A percentile compares a stretch with the other conserved stretches of the same genome.
These are phyloP conservation scores for Stictonetta naevosa DNA, from an alignment of 2,113 vertebrate species.

Conservation along the genomic window DNA sequence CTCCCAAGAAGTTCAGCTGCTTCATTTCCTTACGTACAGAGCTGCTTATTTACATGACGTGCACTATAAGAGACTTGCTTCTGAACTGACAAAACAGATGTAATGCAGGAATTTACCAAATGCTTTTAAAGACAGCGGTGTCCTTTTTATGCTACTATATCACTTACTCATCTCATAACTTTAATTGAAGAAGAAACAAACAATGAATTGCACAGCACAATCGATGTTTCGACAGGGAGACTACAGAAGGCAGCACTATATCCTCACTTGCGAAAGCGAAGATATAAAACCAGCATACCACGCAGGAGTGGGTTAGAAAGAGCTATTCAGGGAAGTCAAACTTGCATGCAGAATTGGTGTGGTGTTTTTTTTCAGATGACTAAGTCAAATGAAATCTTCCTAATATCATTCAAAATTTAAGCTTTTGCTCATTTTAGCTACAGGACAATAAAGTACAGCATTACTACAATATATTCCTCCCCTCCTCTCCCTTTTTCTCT, in stretches of 20 bases:
- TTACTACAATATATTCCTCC: background rate
- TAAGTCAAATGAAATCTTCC: background rate
- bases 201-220: background rate
- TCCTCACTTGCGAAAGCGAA: background rate
- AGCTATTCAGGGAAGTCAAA: constrained; percentile 10
- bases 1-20: background rate
- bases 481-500: accelerated
- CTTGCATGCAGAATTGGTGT: constrained; percentile 1
- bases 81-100: background rate
- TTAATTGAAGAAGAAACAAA: constrained; percentile 15
- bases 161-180: background rate
- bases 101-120: background rate
- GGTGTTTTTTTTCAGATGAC: background rate
- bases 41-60: background rate
- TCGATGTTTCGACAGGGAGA: background rate
- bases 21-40: background rate
- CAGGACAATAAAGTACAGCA: background rate
- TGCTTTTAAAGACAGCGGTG: background rate
- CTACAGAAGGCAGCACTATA: background rate
- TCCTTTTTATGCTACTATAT: background rate
- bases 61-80: background rate
- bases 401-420: background rate
- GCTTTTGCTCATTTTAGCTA: background rate
- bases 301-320: background rate
- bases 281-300: constrained; percentile 21